A percentile compares a stretch with the other conserved stretches of the same genome.
phyloP scores from a whole-genome alignment of 2,113 vertebrate genomes.

The Syrmaticus mikado region DNA sequence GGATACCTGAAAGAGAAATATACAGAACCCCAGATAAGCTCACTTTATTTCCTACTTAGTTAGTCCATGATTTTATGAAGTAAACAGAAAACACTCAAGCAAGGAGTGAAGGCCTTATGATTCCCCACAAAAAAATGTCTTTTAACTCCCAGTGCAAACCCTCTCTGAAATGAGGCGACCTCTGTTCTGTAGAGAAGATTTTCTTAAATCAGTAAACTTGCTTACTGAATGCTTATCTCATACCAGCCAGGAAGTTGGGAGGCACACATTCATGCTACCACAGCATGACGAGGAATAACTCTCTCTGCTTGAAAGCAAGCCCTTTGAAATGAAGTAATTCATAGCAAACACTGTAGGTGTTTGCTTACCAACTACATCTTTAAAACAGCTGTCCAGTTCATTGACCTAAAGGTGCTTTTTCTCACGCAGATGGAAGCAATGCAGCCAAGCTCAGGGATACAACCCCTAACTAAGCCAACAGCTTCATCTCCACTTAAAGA shows the following conservation, averaged over 20 bases:
- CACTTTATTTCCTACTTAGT: neutral
- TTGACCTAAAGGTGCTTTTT: neutral
- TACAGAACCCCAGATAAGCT: neutral
- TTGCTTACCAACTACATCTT: neutral
- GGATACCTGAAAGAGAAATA: neutral
- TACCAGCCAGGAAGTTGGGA: neutral
- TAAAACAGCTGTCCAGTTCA: neutral
- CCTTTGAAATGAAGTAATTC: neutral
- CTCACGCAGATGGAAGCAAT: neutral
- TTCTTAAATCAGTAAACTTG: neutral
- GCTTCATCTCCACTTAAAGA: neutral
- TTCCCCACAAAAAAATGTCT: neutral
- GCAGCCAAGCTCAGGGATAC: neutral
- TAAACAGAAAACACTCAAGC: neutral
- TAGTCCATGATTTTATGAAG: neutral
- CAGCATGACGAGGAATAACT: fast-evolving
- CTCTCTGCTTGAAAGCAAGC: neutral
- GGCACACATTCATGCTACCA: fast-evolving
- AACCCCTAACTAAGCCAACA: neutral
- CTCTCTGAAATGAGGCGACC: neutral
- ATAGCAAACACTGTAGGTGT: fast-evolving
- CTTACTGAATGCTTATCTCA: neutral
- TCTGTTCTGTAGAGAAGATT: neutral
- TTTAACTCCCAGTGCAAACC: neutral
- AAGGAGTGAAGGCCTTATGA: neutral